These are phyloP conservation scores for Orthosia incerta DNA, from an alignment of 2,888 invertebrate species.

Conservation along the genomic window DNA sequence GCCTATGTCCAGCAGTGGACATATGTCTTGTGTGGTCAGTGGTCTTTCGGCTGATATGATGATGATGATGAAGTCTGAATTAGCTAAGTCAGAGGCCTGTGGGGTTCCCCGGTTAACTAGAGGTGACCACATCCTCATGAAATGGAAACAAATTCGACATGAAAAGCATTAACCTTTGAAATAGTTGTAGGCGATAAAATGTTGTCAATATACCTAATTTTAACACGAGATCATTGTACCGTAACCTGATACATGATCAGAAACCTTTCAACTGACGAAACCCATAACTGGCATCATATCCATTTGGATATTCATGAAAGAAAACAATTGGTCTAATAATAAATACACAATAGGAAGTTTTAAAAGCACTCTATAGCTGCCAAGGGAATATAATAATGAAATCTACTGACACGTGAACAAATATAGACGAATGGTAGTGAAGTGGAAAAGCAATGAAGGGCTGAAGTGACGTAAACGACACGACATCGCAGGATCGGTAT, in stretches of 20 bases:
- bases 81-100: too few relatives aligned
- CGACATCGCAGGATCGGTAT: neutral
- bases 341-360: constrained; percentile 11
- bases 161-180: constrained; percentile 13
- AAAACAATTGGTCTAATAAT: constrained; percentile 7
- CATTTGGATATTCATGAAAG: constrained; percentile 2
- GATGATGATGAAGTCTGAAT: too few relatives aligned
- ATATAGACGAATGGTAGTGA: constrained; percentile 14
- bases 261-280: constrained; percentile 10
- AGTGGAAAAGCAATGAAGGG: constrained; percentile 9
- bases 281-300: neutral
- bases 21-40: too few relatives aligned
- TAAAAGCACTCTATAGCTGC: constrained; percentile 10
- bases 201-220: constrained; percentile 15
- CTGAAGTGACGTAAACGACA: constrained; percentile 19
- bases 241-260: constrained; percentile 6
- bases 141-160: neutral
- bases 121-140: too few relatives aligned
- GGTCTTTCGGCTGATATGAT: too few relatives aligned
- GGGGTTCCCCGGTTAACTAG: too few relatives aligned
- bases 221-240: neutral
- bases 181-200: constrained; percentile 10
- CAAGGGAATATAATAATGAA: constrained; percentile 21
- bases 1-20: too few relatives aligned
- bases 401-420: constrained; percentile 38